Percentiles rank a stretch among this genome's conserved stretches.
These are phyloP conservation scores for Apamea monoglypha DNA, from an alignment of 2,888 invertebrate species.

Conservation along the genomic window DNA sequence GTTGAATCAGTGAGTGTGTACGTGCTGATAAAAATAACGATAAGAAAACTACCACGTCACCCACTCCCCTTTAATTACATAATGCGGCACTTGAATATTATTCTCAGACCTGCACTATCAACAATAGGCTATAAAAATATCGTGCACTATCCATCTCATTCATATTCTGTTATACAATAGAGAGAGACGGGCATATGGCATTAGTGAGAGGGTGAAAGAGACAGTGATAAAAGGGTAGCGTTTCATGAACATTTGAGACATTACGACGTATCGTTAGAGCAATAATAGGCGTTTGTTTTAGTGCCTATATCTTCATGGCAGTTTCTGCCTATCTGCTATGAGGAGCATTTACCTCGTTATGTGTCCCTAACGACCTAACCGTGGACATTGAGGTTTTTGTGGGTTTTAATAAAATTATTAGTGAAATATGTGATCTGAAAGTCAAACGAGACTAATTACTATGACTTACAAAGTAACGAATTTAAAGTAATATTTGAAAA, in stretches of 20 bases:
- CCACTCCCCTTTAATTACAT: conserved; percentile 13
- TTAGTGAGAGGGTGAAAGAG: conserved; percentile 46
- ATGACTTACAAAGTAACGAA: too few species aligned
- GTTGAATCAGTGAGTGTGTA: background rate
- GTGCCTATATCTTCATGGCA: conserved; percentile 60
- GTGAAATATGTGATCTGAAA: background rate
- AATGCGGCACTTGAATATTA: conserved; percentile 34
- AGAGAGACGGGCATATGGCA: conserved; percentile 47
- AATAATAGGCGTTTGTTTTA: conserved; percentile 68
- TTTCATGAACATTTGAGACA: conserved; percentile 64
- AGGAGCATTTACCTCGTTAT: conserved; percentile 51
- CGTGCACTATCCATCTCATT: conserved; percentile 63
- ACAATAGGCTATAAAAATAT: conserved; percentile 63
- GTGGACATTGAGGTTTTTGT: conserved; percentile 12
- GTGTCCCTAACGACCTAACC: conserved; percentile 37
- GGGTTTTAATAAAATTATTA: background rate
- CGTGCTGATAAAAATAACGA: background rate
- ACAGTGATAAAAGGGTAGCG: conserved; percentile 60
- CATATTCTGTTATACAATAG: conserved; percentile 62
- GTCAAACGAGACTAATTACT: background rate
- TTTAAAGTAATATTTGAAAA: conserved; percentile 4
- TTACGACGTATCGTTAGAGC: conserved; percentile 68
- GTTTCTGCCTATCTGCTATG: conserved; percentile 54
- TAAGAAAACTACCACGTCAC: background rate
- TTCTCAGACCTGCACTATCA: conserved; percentile 43